Evolutionary conservation across 2,888 invertebrate genomes (phyloP), one percentile per base, ranked within the genome.

Genomic region (Synanthedon andrenaeformis): DNA sequence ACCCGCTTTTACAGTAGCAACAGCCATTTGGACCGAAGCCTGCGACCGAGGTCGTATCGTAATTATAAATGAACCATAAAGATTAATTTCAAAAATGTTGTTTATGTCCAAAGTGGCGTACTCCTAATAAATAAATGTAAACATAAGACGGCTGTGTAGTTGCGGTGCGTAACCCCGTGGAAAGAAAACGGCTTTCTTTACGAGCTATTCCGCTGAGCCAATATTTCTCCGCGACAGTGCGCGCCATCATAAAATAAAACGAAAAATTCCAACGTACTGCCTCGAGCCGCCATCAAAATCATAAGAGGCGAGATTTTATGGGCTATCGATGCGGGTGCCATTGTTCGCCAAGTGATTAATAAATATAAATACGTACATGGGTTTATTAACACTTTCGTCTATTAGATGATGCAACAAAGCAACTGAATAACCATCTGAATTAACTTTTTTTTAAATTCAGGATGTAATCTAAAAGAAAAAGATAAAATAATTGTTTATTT

Each of bases 211-310:
- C 84, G 81, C 76, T 76, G 83, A 86, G 83, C 87, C 86, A 86
- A 86, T 87, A 87, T 87, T 85, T 86, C 85, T 85, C 74, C 80
- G 85, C 84, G 85, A 84, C 86, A 86, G 85, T 80, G 83, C 85
- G 84, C 81, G 78, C 79, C 77, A 80, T 81, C 86, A 86, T 87
- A 87, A 87, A 87, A 86, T 87, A 87, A 86, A 86, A 86, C 86
- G 86, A 85, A 87, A 87, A 87, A 87, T 86, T 86, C 87, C 84
- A 72, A 72, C 76, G 74, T 73, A 76, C 75, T 78, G 76, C 79
- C 74, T 74, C 73, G 71, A 74, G 76, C 77, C 69, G 76, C 81
- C 74, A 82, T 82, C 82, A 84, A 81, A 85, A 84, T 84, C 85
- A 85, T 84, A 85, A 83, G 82, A 76, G 81, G 74, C 75, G 72